phyloP scores from a whole-genome alignment of 2,888 invertebrate species.

The Hirtodrosophila cameraria region DNA sequence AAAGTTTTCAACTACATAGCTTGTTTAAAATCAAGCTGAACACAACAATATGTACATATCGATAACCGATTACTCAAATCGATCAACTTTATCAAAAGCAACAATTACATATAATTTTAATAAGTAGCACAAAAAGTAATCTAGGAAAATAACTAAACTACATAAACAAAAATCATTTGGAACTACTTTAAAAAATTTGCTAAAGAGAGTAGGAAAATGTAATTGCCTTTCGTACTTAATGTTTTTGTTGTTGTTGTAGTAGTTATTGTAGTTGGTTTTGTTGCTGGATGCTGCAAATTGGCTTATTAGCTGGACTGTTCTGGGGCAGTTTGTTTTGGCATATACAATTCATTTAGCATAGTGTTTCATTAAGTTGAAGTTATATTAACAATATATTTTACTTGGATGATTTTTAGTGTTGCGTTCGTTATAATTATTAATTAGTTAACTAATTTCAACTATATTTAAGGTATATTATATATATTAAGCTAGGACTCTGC shows the following conservation, averaged over 20 bases:
- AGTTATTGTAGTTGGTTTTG: constrained; percentile 36
- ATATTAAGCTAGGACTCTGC: constrained; percentile 38
- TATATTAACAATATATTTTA: constrained; percentile 53
- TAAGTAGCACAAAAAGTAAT: background rate
- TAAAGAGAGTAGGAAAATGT: background rate
- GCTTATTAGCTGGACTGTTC: constrained; percentile 53
- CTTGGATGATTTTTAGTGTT: constrained; percentile 62
- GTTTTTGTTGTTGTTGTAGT: constrained; percentile 43
- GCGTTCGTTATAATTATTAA: constrained; percentile 41
- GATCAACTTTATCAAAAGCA: constrained; percentile 4
- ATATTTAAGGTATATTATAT: constrained; percentile 12
- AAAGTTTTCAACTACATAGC: no score
- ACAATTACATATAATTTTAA: background rate
- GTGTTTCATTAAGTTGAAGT: constrained; percentile 11
- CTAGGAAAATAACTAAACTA: constrained; percentile 3
- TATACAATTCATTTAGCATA: constrained; percentile 46
- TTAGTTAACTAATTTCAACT: constrained; percentile 39
- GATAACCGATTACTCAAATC: no score
- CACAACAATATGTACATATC: constrained; percentile 10
- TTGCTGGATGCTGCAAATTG: constrained; percentile 45
- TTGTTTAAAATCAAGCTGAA: no score
- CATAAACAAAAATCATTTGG: constrained; percentile 1
- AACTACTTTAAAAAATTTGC: constrained; percentile 3
- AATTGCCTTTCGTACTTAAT: constrained; percentile 28
- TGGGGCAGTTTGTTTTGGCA: constrained; percentile 52